Conservation (phyloP, 2,888 invertebrate genomes). For the Diabrotica balteata region DNA sequence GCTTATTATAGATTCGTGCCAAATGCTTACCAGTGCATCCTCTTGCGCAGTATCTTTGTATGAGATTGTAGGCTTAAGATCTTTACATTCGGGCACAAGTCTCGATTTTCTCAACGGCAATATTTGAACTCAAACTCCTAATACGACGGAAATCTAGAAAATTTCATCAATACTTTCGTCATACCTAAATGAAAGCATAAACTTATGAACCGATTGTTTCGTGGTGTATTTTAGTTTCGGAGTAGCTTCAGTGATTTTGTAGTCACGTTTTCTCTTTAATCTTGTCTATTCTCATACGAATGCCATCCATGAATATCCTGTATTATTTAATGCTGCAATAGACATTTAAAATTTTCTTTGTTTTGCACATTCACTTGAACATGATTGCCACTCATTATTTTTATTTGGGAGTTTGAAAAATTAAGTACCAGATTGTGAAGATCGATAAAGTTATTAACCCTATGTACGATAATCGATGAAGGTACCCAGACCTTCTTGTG, state of each 20-base stretch:
- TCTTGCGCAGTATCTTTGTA: no score
- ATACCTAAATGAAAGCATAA: background rate
- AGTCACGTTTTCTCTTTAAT: background rate
- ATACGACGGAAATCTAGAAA: background rate
- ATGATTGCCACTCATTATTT: background rate
- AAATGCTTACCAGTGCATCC: background rate
- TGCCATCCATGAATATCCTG: background rate
- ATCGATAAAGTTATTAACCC: background rate
- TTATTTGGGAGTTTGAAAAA: background rate
- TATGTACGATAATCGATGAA: background rate
- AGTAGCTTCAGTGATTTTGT: background rate
- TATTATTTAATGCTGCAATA: background rate
- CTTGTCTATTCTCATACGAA: background rate
- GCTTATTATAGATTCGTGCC: background rate
- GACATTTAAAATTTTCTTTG: background rate
- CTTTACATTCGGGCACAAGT: background rate
- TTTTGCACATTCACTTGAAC: background rate
- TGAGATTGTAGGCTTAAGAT: no score
- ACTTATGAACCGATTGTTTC: background rate
- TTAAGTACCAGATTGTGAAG: background rate
- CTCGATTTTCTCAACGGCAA: background rate
- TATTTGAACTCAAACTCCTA: background rate
- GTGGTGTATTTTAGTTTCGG: background rate
- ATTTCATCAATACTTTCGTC: background rate
- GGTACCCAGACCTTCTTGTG: background rate